Conservation (phyloP, 1,140 invertebrate species). For the Zaprionus gabonicus region DNA sequence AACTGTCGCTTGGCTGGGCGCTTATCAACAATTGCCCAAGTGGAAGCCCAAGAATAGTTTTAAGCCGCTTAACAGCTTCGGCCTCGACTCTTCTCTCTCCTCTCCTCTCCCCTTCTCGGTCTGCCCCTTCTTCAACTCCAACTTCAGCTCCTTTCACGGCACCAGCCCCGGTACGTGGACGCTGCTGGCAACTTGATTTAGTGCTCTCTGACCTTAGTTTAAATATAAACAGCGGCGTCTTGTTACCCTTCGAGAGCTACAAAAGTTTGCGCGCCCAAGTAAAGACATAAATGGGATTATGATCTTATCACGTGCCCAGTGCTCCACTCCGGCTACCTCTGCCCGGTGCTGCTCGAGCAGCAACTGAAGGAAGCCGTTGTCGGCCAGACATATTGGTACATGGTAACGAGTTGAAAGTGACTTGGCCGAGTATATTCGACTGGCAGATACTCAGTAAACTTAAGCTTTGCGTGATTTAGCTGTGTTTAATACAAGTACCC, state of each 20-base stretch:
- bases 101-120: not conserved
- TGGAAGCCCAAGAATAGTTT: slow-evolving; percentile 69
- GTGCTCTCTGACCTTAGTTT: slow-evolving; percentile 84
- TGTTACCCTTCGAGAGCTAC: slow-evolving; percentile 41
- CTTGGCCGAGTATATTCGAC: not conserved
- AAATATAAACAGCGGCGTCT: slow-evolving; percentile 81
- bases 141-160: not conserved
- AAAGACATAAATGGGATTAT: slow-evolving; percentile 85
- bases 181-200: slow-evolving; percentile 81
- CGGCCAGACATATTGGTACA: slow-evolving; percentile 69
- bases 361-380: slow-evolving; percentile 12
- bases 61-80: slow-evolving; percentile 82
- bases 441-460: not conserved
- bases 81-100: not conserved
- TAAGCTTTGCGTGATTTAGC: not conserved
- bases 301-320: slow-evolving; percentile 82
- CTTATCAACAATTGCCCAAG: slow-evolving; percentile 80
- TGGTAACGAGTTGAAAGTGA: slow-evolving; percentile 21
- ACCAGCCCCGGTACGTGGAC: slow-evolving; percentile 23
- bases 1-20: slow-evolving; percentile 77
- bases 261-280: slow-evolving; percentile 76
- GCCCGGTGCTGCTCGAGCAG: not conserved
- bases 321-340: slow-evolving; percentile 4
- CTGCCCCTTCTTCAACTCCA: not conserved
- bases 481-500: not conserved